Evolutionary conservation across 2,797 vertebrate genomes (phyloP).

Genomic region (Gymnodraco acuticeps): DNA sequence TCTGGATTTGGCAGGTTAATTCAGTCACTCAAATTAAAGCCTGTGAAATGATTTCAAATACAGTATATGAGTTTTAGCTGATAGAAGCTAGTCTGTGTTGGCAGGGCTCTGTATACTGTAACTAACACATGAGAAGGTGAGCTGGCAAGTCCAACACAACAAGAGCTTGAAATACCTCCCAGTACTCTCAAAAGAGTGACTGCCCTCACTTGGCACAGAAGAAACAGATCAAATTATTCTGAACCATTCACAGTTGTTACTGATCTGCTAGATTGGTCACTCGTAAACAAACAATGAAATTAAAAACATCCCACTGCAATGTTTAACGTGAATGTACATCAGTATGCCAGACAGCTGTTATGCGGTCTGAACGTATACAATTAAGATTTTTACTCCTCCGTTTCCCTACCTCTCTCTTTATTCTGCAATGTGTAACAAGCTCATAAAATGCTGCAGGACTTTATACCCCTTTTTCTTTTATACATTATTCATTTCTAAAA

Average conservation of each 20-base stretch:
- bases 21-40: constrained; percentile 19
- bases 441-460: constrained; percentile 26
- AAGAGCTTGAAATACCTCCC: constrained; percentile 24
- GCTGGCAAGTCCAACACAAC: constrained; percentile 28
- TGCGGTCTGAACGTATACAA: constrained; percentile 3
- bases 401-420: constrained; percentile 13
- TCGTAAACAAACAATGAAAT: constrained; percentile 24
- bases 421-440: constrained; percentile 18
- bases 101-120: constrained; percentile 41
- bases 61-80: constrained; percentile 29
- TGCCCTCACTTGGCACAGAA: constrained; percentile 36
- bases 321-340: not conserved
- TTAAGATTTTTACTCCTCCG: not conserved
- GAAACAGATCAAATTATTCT: constrained; percentile 9
- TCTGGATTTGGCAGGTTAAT: constrained; percentile 38
- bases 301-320: constrained; percentile 3
- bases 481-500: constrained; percentile 34
- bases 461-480: constrained; percentile 4
- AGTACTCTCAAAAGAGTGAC: constrained; percentile 29
- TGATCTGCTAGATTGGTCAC: constrained; percentile 18
- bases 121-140: constrained; percentile 50
- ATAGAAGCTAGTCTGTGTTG: constrained; percentile 33
- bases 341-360: constrained; percentile 23
- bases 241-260: constrained; percentile 10
- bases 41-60: constrained; percentile 37